Conservation (phyloP, 37 sponge, comb jelly and placozoan species). For the Chondrilla cf. caribensis region DNA sequence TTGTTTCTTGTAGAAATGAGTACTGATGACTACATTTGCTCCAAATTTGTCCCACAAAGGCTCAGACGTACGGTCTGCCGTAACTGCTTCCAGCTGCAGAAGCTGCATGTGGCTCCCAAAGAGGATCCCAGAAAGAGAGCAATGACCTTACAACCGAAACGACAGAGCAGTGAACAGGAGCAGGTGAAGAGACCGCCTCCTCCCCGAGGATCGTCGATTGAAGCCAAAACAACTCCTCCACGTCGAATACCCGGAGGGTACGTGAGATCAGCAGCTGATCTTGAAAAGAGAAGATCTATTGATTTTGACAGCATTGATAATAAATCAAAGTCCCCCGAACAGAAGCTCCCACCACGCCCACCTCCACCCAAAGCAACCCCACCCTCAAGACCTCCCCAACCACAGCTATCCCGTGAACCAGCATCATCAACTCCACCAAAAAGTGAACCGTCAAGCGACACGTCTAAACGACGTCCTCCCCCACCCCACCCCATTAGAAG, state of each 20-base stretch:
- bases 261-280: neutral
- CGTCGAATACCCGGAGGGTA: neutral
- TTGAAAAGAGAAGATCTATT: neutral
- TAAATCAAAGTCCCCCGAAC: neutral
- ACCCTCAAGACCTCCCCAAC: neutral
- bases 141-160: no score
- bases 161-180: no score
- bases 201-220: no score
- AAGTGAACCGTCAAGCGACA: no score
- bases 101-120: constrained; percentile 29
- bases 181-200: no score
- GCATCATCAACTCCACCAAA: no score
- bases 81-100: constrained; percentile 54
- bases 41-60: constrained; percentile 62
- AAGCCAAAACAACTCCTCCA: no score
- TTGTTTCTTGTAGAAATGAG: no score
- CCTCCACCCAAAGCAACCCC: neutral
- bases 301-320: neutral
- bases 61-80: constrained; percentile 51
- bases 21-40: constrained; percentile 64
- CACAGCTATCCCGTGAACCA: neutral
- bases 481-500: no score
- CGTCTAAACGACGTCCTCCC: no score
- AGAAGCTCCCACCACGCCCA: neutral
- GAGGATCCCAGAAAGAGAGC: neutral